phyloP scores from a whole-genome alignment of 1,140 invertebrate genomes.

The Apis mellifera region Amel_HAv3.1 CM009932.2:300001-300500 shows the following conservation, averaged over 20 bases:
- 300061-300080: not conserved
- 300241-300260: constrained; percentile 86
- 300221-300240: constrained; percentile 89
- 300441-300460: too few relatives aligned
- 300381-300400: not conserved
- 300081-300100: not conserved
- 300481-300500: too few relatives aligned
- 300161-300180: constrained; percentile 82
- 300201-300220: constrained; percentile 87
- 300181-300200: constrained; percentile 81
- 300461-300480: too few relatives aligned
- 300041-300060: too few relatives aligned
- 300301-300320: constrained; percentile 88
- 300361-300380: not conserved
- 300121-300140: constrained; percentile 75
- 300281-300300: constrained; percentile 91
- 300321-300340: constrained; percentile 87
- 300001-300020: too few relatives aligned
- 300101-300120: not conserved
- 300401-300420: not conserved
- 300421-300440: not conserved
- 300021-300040: too few relatives aligned
- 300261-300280: constrained; percentile 89
- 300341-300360: constrained; percentile 82
- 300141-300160: constrained; percentile 85